Evolutionary conservation across 2,888 invertebrate species (phyloP).

Genomic region (Heliconius ismenius): DNA sequence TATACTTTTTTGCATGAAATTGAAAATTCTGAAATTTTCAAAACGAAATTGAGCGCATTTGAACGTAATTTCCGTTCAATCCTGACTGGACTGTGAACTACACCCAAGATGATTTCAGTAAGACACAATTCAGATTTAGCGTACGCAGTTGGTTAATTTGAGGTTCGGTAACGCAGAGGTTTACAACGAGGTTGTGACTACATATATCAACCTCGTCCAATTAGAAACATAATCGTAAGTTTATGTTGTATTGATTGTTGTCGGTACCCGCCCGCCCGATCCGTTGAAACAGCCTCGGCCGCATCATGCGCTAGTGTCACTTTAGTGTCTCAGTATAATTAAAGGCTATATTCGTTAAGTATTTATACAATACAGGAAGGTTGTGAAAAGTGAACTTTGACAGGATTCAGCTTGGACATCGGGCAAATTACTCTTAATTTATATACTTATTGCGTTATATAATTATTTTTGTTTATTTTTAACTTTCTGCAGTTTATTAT

Average conservation of each 20-base stretch:
- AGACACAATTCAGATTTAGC: conserved; percentile 41
- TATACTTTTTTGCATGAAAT: background rate
- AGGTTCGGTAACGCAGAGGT: conserved; percentile 45
- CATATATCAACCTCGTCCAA: conserved; percentile 48
- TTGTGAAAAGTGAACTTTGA: conserved; percentile 43
- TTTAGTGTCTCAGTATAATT: conserved; percentile 40
- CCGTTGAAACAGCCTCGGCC: conserved; percentile 67
- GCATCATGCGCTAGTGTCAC: conserved; percentile 43
- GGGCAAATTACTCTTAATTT: conserved; percentile 2
- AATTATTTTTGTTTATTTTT: background rate
- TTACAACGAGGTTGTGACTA: conserved; percentile 45
- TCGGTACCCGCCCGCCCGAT: conserved; percentile 45
- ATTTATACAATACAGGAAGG: conserved; percentile 41
- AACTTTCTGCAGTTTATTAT: background rate
- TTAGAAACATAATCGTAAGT: conserved; percentile 58
- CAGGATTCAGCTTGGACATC: conserved; percentile 31
- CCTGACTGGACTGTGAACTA: background rate
- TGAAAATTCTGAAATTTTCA: background rate
- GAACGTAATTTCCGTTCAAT: background rate
- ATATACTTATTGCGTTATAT: too few relatives aligned
- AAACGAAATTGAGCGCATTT: background rate
- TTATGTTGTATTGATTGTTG: conserved; percentile 58
- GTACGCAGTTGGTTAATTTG: conserved; percentile 45
- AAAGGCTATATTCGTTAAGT: conserved; percentile 46
- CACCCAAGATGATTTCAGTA: conserved; percentile 25